A percentile compares a stretch with the other conserved stretches of the same genome.
These are phyloP conservation scores for Cladorhizidae sp. DNA, from an alignment of 37 sponge, comb jelly and placozoan genomes.

Conservation along the genomic window DNA sequence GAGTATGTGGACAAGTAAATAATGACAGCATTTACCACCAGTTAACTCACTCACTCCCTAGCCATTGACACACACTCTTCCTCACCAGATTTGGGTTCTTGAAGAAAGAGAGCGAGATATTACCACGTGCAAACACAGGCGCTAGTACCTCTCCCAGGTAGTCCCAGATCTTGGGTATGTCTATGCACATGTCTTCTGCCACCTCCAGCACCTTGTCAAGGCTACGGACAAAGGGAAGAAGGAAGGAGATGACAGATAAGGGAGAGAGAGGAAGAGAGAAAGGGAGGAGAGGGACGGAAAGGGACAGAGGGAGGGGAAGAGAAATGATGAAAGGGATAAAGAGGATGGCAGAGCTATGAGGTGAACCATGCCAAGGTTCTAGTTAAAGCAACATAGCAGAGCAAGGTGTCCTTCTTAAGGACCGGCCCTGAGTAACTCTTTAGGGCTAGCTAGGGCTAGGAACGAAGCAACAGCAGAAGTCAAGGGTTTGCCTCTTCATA, in stretches of 20 bases:
- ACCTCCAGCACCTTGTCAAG: constrained; percentile 55
- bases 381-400: too few relatives aligned
- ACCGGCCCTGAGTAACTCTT: too few relatives aligned
- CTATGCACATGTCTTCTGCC: constrained; percentile 71
- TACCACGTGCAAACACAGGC: constrained; percentile 12
- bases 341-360: too few relatives aligned
- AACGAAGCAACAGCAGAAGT: too few relatives aligned
- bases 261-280: too few relatives aligned
- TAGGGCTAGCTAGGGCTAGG: too few relatives aligned
- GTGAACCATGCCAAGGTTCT: too few relatives aligned
- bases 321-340: too few relatives aligned
- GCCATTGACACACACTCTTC: background rate
- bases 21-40: too few relatives aligned
- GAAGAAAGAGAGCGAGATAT: constrained; percentile 22
- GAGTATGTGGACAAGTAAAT: background rate
- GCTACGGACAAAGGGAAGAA: background rate
- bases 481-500: too few relatives aligned
- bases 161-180: constrained; percentile 76
- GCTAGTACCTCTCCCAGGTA: constrained; percentile 53
- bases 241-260: constrained; percentile 2
- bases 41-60: too few relatives aligned
- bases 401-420: too few relatives aligned
- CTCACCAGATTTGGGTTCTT: constrained; percentile 13
- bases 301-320: background rate
- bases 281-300: background rate